Percentiles rank a stretch among this genome's conserved stretches.
Evolutionary conservation across 2,888 invertebrate genomes (phyloP).

Genomic region (Drosophila anomelani): DNA sequence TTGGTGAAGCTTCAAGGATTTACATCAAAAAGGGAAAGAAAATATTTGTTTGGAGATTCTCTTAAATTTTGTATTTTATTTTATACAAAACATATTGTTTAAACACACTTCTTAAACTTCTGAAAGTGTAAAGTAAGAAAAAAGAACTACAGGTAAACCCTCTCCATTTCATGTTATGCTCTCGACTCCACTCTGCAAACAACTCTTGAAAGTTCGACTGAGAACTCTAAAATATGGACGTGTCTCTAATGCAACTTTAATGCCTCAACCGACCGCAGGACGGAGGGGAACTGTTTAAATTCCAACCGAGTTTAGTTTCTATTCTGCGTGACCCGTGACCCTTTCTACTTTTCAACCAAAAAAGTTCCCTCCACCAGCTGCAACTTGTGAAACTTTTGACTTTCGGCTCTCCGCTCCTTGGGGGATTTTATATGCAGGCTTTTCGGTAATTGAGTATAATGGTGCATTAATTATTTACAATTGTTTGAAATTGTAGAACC

Average conservation of each 20-base stretch:
- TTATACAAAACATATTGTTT: background rate
- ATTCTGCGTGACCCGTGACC: constrained; percentile 3
- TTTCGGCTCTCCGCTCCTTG: constrained; percentile 37
- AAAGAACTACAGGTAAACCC: background rate
- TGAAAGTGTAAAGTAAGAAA: background rate
- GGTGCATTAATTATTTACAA: constrained; percentile 78
- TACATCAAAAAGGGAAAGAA: background rate
- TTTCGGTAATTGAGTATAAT: constrained; percentile 73
- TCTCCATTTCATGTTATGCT: background rate
- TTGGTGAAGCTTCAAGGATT: background rate
- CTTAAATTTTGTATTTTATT: background rate
- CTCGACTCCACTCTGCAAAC: background rate
- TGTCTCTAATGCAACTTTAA: constrained; percentile 37
- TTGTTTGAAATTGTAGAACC: constrained; percentile 67
- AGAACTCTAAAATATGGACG: constrained; percentile 1
- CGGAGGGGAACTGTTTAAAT: constrained; percentile 18
- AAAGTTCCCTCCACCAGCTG: constrained; percentile 61
- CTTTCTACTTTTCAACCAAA: constrained; percentile 9
- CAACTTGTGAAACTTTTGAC: constrained; percentile 62
- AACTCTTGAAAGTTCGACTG: background rate
- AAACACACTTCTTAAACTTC: background rate
- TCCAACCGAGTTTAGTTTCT: constrained; percentile 10
- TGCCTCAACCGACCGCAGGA: constrained; percentile 18
- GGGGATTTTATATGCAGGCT: constrained; percentile 67
- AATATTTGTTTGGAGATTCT: background rate